phyloP scores from a whole-genome alignment of 2,888 invertebrate species.

The Crocallis elinguaria region DNA sequence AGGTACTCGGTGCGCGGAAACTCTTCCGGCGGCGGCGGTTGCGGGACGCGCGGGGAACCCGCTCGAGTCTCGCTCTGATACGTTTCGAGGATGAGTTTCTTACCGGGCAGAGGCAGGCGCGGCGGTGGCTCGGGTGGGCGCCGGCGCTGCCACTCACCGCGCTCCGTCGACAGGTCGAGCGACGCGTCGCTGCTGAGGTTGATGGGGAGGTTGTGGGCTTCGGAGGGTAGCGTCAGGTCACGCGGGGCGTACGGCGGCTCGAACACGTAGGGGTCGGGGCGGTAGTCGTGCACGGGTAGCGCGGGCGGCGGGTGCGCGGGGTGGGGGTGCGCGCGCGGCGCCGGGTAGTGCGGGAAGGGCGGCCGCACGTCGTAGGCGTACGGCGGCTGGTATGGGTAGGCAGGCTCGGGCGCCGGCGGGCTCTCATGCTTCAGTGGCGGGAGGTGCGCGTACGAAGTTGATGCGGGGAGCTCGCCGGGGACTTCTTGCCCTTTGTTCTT shows the following conservation, averaged over 20 bases:
- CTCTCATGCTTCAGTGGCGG: slow-evolving; percentile 66
- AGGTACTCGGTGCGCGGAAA: slow-evolving; percentile 72
- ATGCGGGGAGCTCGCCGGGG: slow-evolving; percentile 67
- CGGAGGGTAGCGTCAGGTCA: slow-evolving; percentile 63
- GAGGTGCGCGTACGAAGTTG: slow-evolving; percentile 67
- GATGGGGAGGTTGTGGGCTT: slow-evolving; percentile 75
- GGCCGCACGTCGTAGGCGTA: slow-evolving; percentile 56
- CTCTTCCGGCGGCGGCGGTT: slow-evolving; percentile 47
- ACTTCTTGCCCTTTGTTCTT: slow-evolving; percentile 71
- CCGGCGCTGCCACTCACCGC: slow-evolving; percentile 70
- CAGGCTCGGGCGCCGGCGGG: slow-evolving; percentile 51
- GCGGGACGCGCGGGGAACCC: slow-evolving; percentile 55
- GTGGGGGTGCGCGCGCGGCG: slow-evolving; percentile 46
- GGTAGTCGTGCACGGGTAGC: slow-evolving; percentile 60
- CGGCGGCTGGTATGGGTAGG: slow-evolving; percentile 61
- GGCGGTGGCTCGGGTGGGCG: slow-evolving; percentile 69
- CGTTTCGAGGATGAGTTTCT: slow-evolving; percentile 79
- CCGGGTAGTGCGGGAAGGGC: slow-evolving; percentile 48
- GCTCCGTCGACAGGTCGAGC: slow-evolving; percentile 73
- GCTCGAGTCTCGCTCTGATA: slow-evolving; percentile 77
- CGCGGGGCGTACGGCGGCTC: slow-evolving; percentile 61
- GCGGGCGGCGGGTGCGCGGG: slow-evolving; percentile 38
- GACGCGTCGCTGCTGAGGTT: slow-evolving; percentile 80
- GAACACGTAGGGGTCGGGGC: slow-evolving; percentile 68
- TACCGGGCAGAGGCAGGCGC: slow-evolving; percentile 75